Percentiles rank a stretch among this genome's conserved stretches.
These are phyloP conservation scores for Bellardia bayeri DNA, from an alignment of 2,888 invertebrate genomes.

Conservation along the genomic window DNA sequence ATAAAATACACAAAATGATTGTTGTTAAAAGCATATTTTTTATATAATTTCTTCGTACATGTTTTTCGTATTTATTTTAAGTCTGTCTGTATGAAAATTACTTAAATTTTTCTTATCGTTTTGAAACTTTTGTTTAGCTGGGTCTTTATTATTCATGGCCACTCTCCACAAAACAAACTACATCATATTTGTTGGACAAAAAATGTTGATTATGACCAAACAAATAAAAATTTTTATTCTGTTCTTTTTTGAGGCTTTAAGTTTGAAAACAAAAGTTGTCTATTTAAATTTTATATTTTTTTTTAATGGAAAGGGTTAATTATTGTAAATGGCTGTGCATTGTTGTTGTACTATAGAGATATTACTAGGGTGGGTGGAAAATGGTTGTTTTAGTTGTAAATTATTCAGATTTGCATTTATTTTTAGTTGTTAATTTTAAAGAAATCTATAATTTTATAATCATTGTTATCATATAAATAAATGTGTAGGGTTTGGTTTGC, in stretches of 20 bases:
- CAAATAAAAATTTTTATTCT: constrained; percentile 8
- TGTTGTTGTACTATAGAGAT: neutral
- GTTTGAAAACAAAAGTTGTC: constrained; percentile 38
- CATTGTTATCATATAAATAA: too few species aligned
- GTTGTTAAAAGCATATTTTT: constrained; percentile 7
- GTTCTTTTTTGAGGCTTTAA: neutral
- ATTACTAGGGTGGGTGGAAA: too few species aligned
- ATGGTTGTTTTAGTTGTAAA: too few species aligned
- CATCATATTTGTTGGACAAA: constrained; percentile 31
- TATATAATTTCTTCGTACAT: neutral
- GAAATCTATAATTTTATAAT: too few species aligned
- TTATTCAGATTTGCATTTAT: too few species aligned
- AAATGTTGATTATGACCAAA: constrained; percentile 28
- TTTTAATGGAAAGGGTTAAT: constrained; percentile 32
- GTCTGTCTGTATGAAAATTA: constrained; percentile 5
- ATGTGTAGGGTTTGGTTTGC: too few species aligned
- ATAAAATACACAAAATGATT: neutral
- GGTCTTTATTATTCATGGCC: constrained; percentile 38
- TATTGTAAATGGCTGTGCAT: constrained; percentile 36
- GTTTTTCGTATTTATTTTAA: neutral
- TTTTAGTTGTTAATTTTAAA: too few species aligned
- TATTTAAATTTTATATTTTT: constrained; percentile 32
- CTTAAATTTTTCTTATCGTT: neutral
- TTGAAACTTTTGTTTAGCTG: constrained; percentile 1
- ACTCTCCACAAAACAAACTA: neutral